phyloP scores from a whole-genome alignment of 2,797 vertebrate species.

The Lepus townsendii region DNA sequence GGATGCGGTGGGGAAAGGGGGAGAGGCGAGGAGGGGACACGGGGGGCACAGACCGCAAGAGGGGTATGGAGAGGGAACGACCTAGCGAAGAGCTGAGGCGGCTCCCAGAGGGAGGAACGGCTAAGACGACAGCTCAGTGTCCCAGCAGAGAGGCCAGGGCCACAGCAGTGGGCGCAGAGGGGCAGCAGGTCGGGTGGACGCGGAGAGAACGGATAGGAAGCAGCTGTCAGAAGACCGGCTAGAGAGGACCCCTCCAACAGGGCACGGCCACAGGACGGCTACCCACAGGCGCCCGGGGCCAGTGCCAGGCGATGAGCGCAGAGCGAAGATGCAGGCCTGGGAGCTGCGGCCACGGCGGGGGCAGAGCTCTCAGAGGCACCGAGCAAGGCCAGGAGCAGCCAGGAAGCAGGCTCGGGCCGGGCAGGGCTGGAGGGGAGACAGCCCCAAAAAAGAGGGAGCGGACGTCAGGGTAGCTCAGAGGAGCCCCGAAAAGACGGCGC shows the following conservation, averaged over 20 bases:
- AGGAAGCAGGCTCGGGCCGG: background rate
- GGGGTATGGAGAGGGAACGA: background rate
- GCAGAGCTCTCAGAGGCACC: background rate
- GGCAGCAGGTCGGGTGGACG: background rate
- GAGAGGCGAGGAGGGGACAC: background rate
- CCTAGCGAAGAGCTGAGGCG: background rate
- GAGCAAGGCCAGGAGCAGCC: background rate
- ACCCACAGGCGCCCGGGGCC: background rate
- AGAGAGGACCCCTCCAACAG: background rate
- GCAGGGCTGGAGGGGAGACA: background rate
- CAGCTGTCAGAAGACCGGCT: background rate
- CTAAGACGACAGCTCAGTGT: background rate
- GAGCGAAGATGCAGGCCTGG: background rate
- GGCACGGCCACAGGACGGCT: background rate
- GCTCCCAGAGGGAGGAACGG: constrained; percentile 15
- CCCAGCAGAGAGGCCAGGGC: too few species aligned
- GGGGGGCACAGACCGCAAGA: background rate
- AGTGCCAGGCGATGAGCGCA: background rate
- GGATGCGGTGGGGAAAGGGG: background rate
- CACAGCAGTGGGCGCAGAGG: too few species aligned
- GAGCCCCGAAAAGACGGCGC: background rate
- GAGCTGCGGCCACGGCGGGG: background rate
- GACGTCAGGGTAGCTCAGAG: constrained; percentile 2
- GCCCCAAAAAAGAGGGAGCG: background rate
- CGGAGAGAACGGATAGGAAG: background rate